Evolutionary conservation across 1,140 invertebrate species (phyloP).

Genomic region (Capitella teleta): DNA sequence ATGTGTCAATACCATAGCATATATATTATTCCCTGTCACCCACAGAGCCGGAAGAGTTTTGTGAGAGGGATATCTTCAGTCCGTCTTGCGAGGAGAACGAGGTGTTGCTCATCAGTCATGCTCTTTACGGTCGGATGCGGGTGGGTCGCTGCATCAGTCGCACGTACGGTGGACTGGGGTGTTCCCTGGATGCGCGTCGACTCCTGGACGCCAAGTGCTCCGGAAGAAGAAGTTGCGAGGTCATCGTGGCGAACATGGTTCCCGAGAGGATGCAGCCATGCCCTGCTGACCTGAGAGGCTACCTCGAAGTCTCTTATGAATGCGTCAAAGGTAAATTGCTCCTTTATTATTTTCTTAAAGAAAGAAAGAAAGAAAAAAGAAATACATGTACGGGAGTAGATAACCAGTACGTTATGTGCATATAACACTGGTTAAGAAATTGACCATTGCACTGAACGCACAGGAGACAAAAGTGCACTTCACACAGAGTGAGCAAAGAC

Average conservation of each 20-base stretch:
- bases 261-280: conserved; percentile 1
- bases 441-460: not conserved
- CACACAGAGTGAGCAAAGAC: not conserved
- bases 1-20: not conserved
- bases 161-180: conserved; percentile 5
- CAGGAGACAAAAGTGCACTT: not conserved
- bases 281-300: not conserved
- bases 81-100: not conserved
- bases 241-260: conserved; percentile 1
- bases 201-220: conserved; percentile 6
- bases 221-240: not conserved
- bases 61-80: conserved; percentile 4
- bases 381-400: no score
- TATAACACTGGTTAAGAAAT: not conserved
- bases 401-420: not conserved
- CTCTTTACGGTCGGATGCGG: conserved; percentile 11
- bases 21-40: not conserved
- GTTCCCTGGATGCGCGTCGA: conserved; percentile 3
- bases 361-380: no score
- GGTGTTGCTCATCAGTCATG: conserved; percentile 5
- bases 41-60: conserved; percentile 6
- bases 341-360: no score
- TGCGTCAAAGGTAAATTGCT: conserved; percentile 5
- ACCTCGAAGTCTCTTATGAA: conserved; percentile 3
- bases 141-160: conserved; percentile 6